These are phyloP conservation scores for Trinectes maculatus DNA, from an alignment of 2,113 vertebrate species.

Conservation along the genomic window DNA sequence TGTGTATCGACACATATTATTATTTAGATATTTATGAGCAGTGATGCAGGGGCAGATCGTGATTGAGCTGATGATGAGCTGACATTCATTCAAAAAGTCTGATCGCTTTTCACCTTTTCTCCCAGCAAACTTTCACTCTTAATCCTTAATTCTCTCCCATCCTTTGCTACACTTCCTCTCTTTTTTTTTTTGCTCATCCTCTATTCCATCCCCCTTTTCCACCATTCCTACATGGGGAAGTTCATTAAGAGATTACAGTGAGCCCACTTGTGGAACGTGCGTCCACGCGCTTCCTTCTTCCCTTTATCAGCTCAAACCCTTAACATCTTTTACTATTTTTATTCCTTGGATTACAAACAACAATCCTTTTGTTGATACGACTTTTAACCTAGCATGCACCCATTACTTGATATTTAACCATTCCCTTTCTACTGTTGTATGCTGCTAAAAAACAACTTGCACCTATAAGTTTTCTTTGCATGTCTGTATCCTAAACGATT, in stretches of 20 bases:
- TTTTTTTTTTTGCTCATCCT: constrained; percentile 14
- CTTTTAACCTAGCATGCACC: neutral
- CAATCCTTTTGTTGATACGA: neutral
- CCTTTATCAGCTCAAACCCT: neutral
- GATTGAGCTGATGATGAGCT: no score
- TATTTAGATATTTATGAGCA: no score
- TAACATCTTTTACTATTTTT: constrained; percentile 36
- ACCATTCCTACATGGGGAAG: constrained; percentile 56
- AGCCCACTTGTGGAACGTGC: constrained; percentile 55
- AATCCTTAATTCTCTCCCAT: neutral
- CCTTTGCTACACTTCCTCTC: neutral
- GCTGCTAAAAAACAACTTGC: no score
- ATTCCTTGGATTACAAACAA: constrained; percentile 11
- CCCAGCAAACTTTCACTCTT: neutral
- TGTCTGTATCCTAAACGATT: neutral
- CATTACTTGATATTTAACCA: no score
- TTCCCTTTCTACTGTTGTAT: neutral
- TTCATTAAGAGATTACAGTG: constrained; percentile 75
- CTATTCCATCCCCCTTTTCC: constrained; percentile 30
- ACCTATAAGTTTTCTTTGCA: neutral
- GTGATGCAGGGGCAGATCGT: no score
- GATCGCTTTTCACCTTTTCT: neutral
- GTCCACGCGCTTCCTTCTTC: neutral
- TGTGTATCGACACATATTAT: neutral
- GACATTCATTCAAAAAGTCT: neutral